Evolutionary conservation across 1,140 invertebrate genomes (phyloP).

Genomic region (Bombus confusus): DNA sequence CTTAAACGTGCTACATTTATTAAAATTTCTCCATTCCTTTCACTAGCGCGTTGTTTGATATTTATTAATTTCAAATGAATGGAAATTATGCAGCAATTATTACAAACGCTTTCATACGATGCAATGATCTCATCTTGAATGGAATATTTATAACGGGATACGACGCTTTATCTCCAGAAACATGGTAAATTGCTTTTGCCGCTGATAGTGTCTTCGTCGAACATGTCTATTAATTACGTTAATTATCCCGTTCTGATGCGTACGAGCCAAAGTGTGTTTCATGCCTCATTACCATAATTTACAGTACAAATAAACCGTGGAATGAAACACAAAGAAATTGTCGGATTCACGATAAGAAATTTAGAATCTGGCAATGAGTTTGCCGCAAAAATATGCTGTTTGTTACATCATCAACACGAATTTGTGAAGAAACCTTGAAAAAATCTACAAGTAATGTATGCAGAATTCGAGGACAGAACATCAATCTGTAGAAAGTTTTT

Average conservation of each 20-base stretch:
- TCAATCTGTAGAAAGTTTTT: no score
- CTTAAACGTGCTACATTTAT: background rate
- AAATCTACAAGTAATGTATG: no score
- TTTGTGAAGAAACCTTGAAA: no score
- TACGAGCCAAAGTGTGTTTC: background rate
- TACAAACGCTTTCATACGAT: conserved; percentile 5
- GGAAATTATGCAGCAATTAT: conserved; percentile 2
- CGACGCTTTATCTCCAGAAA: background rate
- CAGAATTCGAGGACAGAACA: no score
- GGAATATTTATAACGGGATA: background rate
- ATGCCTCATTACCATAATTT: background rate
- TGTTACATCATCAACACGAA: no score
- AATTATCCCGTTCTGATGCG: background rate
- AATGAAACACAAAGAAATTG: background rate
- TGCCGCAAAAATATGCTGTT: no score
- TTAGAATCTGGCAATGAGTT: no score
- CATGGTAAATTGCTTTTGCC: background rate
- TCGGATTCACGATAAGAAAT: no score
- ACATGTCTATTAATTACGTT: conserved; percentile 21
- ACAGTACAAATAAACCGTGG: background rate
- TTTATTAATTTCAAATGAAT: conserved; percentile 15
- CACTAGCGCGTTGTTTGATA: background rate
- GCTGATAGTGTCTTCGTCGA: background rate
- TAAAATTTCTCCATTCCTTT: no score
- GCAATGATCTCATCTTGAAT: background rate